Base-by-base conservation (phyloP, 2,113 vertebrate species). In the Channa argus region DNA sequence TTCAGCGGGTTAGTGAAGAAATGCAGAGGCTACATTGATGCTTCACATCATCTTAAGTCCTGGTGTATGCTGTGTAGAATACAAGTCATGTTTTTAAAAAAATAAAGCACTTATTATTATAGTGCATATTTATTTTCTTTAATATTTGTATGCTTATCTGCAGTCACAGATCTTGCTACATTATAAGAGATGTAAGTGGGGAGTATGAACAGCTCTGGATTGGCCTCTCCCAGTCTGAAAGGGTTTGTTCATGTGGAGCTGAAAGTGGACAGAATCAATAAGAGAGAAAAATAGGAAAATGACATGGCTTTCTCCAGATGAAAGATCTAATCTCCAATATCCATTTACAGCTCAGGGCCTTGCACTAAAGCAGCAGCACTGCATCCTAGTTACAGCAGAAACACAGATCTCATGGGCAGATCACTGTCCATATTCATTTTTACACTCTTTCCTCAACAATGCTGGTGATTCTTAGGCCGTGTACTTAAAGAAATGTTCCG, bases 261-360 rank as follows among this genome's bases (percentile, higher is more conserved):
- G 87, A 92, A 91, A 94, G 90, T 84, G 91, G 90, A 89, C 88
- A 89, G 91, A 91, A 95, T 95, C 94, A 93, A 95, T 95, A 94
- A 69, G 78, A 90, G 92, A 88, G 92, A 91, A 93, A 88, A 93
- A 94, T 93, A 93, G 89, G 90, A 93, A 94, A 94, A 95, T 93
- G 93, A 93, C 94, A 95, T 90, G 86, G 82, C 91, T 91, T 89
- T 94, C 92, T 92, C 90, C 88, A 93, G 92, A 92, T 91, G 91
- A 93, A 93, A 94, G 92, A 94, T 94, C 90, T 94, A 93, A 92
- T 94, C 94, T 94, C 91, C 92, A 92, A 93, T 92, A 93, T 94
- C 92, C 93, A 94, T 93, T 94, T 94, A 92, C 92, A 93, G 90
- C 91, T 90, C 90, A 83, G 86, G 86, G 92, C 89, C 89, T 73